phyloP scores from a whole-genome alignment of 2,888 invertebrate genomes.

The Ptychoptera contaminata region DNA sequence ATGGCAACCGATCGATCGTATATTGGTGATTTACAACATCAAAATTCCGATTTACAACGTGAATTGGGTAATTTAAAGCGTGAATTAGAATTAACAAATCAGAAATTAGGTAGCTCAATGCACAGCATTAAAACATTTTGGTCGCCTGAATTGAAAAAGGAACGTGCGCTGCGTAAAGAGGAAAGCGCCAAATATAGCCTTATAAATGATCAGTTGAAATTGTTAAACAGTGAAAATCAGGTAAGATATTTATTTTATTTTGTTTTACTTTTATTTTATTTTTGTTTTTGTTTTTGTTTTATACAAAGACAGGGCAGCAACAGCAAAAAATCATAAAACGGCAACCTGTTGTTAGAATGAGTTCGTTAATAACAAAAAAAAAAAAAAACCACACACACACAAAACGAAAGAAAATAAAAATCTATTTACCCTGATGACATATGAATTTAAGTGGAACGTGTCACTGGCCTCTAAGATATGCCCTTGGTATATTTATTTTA shows the following conservation, averaged over 20 bases:
- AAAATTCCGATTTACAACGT: slow-evolving; percentile 86
- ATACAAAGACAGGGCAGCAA: too few species aligned
- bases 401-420: too few species aligned
- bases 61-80: slow-evolving; percentile 84
- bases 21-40: slow-evolving; percentile 80
- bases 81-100: slow-evolving; percentile 88
- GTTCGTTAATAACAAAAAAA: too few species aligned
- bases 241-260: slow-evolving; percentile 44
- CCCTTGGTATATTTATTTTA: too few species aligned
- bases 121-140: slow-evolving; percentile 99
- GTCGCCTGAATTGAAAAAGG: slow-evolving; percentile 99
- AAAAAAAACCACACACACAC: too few species aligned
- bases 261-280: too few species aligned
- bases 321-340: too few species aligned
- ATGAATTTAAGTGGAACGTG: too few species aligned
- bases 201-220: slow-evolving; percentile 90
- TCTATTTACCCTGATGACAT: too few species aligned
- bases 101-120: slow-evolving; percentile 97
- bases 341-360: too few species aligned
- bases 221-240: slow-evolving; percentile 94
- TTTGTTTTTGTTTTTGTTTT: too few species aligned
- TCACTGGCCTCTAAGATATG: too few species aligned
- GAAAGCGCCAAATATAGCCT: slow-evolving; percentile 94
- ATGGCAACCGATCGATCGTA: slow-evolving; percentile 41
- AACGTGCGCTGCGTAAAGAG: slow-evolving; percentile 89